Conservation (phyloP, 2,797 vertebrate genomes). For the Schizopygopsis pylzovi region DNA sequence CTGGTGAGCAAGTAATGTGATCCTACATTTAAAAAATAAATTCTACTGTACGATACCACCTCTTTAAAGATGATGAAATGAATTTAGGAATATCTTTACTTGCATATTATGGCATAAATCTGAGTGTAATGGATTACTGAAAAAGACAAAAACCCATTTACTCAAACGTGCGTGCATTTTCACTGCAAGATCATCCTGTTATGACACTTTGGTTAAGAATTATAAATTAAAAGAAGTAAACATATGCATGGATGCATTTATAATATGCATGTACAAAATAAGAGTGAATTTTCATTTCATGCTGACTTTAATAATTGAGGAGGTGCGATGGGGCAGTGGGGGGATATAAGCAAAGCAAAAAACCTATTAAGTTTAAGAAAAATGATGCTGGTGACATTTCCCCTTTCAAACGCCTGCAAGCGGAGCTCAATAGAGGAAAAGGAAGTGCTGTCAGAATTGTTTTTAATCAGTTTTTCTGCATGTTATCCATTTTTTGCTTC, state of each 20-base stretch:
- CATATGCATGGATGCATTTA: not conserved
- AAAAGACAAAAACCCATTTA: not conserved
- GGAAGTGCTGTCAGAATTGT: slow-evolving; percentile 68
- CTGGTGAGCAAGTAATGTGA: not conserved
- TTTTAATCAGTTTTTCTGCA: slow-evolving; percentile 67
- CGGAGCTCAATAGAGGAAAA: slow-evolving; percentile 67
- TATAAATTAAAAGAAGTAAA: not conserved
- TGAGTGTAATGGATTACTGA: not conserved
- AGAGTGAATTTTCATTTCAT: not conserved
- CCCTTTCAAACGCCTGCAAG: slow-evolving; percentile 55
- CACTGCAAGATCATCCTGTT: not conserved
- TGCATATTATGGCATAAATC: not conserved
- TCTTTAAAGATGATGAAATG: not conserved
- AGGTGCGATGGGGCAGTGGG: not conserved
- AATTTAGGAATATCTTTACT: not conserved
- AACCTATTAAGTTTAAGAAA: slow-evolving; percentile 41
- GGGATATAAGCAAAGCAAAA: slow-evolving; percentile 35
- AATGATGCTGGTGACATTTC: slow-evolving; percentile 56
- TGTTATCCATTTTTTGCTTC: slow-evolving; percentile 66
- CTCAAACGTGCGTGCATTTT: not conserved
- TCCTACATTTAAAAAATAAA: not conserved
- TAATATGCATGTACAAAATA: not conserved
- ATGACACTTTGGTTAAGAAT: not conserved
- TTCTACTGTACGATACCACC: not conserved
- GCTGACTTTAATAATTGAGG: not conserved